Evolutionary conservation across 2,113 vertebrate species (phyloP).

Genomic region (Ictidomys tridecemlineatus): DNA sequence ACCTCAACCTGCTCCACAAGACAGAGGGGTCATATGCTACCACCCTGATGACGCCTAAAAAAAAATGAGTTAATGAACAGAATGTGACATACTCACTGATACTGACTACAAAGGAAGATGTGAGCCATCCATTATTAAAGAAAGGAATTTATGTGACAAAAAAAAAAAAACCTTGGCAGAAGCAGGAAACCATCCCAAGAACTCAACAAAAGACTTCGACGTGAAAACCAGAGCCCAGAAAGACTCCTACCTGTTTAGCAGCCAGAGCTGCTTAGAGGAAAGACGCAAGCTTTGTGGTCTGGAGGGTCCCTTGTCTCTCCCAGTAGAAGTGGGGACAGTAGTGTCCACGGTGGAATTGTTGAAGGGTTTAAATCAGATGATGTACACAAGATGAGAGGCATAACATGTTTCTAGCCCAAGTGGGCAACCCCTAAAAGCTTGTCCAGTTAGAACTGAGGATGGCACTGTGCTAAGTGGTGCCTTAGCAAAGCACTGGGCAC

Average conservation of each 20-base stretch:
- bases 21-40: background rate
- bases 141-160: background rate
- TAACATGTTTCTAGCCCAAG: background rate
- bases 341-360: accelerated
- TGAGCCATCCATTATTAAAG: background rate
- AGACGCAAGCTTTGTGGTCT: background rate
- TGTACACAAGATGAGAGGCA: accelerated
- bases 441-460: background rate
- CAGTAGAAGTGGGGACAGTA: accelerated
- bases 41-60: background rate
- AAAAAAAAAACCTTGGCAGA: background rate
- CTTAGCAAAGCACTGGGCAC: too few species aligned
- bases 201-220: background rate
- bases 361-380: background rate
- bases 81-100: background rate
- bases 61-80: background rate
- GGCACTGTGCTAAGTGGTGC: accelerated
- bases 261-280: background rate
- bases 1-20: background rate
- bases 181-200: background rate
- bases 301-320: background rate
- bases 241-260: background rate
- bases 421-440: too few species aligned
- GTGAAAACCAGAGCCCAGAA: background rate
- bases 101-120: background rate